Evolutionary conservation across 1,140 invertebrate species (phyloP), one percentile per base, ranked within the genome.

Genomic region (Delia radicum): DNA sequence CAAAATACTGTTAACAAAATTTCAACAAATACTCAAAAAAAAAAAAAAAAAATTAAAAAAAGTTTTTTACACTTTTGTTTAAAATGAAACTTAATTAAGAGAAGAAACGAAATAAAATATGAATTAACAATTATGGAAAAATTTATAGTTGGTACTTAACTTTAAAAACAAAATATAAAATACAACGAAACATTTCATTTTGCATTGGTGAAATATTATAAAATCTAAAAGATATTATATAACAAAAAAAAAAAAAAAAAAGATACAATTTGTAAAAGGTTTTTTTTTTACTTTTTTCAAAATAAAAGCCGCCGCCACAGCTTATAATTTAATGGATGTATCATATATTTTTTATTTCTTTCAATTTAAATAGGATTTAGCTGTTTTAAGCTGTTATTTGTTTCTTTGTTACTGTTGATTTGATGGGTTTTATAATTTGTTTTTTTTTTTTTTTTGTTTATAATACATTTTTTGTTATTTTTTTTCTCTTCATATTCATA

Each of bases 1-100:
- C 42, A 73, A 46, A 73, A 61, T 73, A 73, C 72, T 73, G 72
- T 48, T 48, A 73, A 73, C 48, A 55, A 73, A 29, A 28, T 21
- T 33, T 33, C 33, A 69, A 37, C 65, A 37, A 69, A 48, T 33
- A 33, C 10, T 33, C 31, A 4, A 33, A 33, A 33, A 4, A n/a
- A 15, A 48, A 48, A 55, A 55, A n/a, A 55, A 7, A n/a, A 55
- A 21, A 21, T 55, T 55, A 21, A 18, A 55, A 24, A 55, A 24
- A 8, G 6, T 18, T 18, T 48, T 48, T 48, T 48, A n/a, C 7
- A 18, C 6, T 48, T n/a, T 33, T 33, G 7, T 42, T 42, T 3
- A 3, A 15, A 10, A 15, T 42, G 12, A 15, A 42, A 42, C 37
- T 42, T 42, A 42, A 42, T 10, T 63, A 63, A 26, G 21, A 27